Evolutionary conservation across 2,888 invertebrate species (phyloP).

Genomic region (Trisateles emortualis): DNA sequence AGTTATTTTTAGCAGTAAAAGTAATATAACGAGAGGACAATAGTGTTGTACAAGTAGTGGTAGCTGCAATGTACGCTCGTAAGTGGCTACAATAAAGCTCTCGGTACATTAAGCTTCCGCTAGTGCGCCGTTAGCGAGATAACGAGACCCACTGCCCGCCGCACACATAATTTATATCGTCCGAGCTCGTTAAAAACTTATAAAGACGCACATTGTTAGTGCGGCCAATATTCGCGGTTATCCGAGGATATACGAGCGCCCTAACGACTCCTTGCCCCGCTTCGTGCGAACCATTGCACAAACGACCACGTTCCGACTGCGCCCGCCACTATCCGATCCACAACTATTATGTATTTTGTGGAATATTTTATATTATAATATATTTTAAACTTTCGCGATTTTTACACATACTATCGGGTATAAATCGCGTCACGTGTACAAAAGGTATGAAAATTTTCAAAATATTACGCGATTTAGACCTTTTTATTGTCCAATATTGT

Average conservation of each 20-base stretch:
- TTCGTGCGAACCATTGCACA: constrained; percentile 62
- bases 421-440: too few species aligned
- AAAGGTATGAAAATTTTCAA: too few species aligned
- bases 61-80: constrained; percentile 64
- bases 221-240: constrained; percentile 84
- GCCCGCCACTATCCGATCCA: constrained; percentile 51
- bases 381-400: constrained; percentile 10
- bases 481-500: too few species aligned
- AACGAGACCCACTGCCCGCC: constrained; percentile 85
- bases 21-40: constrained; percentile 48
- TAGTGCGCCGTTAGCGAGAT: constrained; percentile 84
- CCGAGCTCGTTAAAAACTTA: constrained; percentile 87
- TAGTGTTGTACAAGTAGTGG: constrained; percentile 52
- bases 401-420: too few species aligned
- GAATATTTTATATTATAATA: constrained; percentile 38
- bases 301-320: constrained; percentile 61
- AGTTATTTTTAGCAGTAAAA: constrained; percentile 20
- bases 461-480: too few species aligned
- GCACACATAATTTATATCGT: constrained; percentile 86
- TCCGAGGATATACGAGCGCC: constrained; percentile 77
- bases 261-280: constrained; percentile 74
- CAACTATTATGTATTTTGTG: constrained; percentile 40
- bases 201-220: constrained; percentile 87
- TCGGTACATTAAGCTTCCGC: constrained; percentile 86
- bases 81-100: constrained; percentile 86